Base-by-base conservation (phyloP, 2,797 vertebrate genomes). In the Hybognathus amarus region DNA sequence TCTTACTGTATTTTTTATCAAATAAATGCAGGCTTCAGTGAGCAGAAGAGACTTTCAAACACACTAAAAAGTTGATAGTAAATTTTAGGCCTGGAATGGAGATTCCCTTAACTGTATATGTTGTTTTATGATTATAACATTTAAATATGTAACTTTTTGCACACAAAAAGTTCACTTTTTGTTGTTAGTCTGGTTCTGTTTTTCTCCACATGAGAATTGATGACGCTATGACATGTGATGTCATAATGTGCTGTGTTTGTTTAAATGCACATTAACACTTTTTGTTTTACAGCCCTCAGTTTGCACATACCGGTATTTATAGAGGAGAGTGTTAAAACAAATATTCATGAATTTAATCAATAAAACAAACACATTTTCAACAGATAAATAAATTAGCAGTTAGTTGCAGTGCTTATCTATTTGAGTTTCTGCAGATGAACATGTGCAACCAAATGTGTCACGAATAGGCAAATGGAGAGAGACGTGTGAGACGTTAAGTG, bases 381-480 rank as follows among this genome's bases (percentile, higher is more conserved):
- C 59, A 15, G 24, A 61, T n/a, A 22, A n/a, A 56, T 10, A 22
- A 56, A 56, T 27, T 63, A 15, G 13, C 24, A 61, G 20, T 11
- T n/a, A n/a, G 24, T 15, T 17, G 13, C 24, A 30, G 59, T 63
- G 59, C 13, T 63, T 30, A 18, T 69, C 11, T 69, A 15, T n/a
- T 8, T 70, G n/a, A 17, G 68, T 45, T 45, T 45, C 13, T 47
- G 15, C 54, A 70, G 67, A 38, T 6, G 15, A 64, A 36, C 13
- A n/a, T 20, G 8, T 67, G 81, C 83, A 6, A 27, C 45, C 50
- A 85, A 80, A 82, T 45, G 75, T 24, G 68, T 45, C 69, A 3
- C 20, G 13, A 84, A 76, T 22, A 69, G 45, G 45, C 75, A 78
- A 81, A 74, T 27, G 33, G 50, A 73, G 56, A 67, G 69, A 66